These are phyloP conservation scores for Paedocypris micromegethes DNA, from an alignment of 2,797 vertebrate genomes.

Conservation along the genomic window DNA sequence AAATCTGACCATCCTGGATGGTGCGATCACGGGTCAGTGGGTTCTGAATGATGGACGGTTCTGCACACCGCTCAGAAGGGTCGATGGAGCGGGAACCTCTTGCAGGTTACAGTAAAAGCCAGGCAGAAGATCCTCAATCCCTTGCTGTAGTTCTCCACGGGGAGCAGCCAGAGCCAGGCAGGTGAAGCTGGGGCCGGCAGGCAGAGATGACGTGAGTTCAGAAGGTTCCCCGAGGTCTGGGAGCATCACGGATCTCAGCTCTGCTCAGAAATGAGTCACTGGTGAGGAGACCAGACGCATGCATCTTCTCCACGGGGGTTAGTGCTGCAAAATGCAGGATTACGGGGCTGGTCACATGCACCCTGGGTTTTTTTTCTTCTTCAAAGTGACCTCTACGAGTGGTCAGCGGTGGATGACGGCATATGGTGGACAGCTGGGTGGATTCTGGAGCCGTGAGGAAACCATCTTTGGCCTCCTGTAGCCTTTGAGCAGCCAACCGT, in stretches of 20 bases:
- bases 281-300: slow-evolving; percentile 53
- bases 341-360: slow-evolving; percentile 6
- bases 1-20: too few relatives aligned
- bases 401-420: slow-evolving; percentile 31
- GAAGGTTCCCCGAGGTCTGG: slow-evolving; percentile 56
- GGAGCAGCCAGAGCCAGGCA: slow-evolving; percentile 16
- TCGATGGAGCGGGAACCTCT: too few relatives aligned
- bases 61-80: background rate
- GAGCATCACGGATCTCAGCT: slow-evolving; percentile 49
- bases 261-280: slow-evolving; percentile 56
- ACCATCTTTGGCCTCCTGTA: too few relatives aligned
- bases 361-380: slow-evolving; percentile 10
- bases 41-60: background rate
- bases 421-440: slow-evolving; percentile 24
- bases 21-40: too few relatives aligned
- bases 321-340: slow-evolving; percentile 46
- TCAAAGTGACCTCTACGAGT: slow-evolving; percentile 16
- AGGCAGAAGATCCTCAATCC: slow-evolving; percentile 25
- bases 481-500: background rate
- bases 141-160: slow-evolving; percentile 30
- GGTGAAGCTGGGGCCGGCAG: slow-evolving; percentile 40
- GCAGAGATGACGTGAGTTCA: slow-evolving; percentile 46
- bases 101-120: slow-evolving; percentile 3
- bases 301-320: slow-evolving; percentile 56
- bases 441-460: too few relatives aligned